Evolutionary conservation across 2,797 vertebrate species (phyloP), one percentile per base, ranked within the genome.

Genomic region (Gallinago nigripennis): DNA sequence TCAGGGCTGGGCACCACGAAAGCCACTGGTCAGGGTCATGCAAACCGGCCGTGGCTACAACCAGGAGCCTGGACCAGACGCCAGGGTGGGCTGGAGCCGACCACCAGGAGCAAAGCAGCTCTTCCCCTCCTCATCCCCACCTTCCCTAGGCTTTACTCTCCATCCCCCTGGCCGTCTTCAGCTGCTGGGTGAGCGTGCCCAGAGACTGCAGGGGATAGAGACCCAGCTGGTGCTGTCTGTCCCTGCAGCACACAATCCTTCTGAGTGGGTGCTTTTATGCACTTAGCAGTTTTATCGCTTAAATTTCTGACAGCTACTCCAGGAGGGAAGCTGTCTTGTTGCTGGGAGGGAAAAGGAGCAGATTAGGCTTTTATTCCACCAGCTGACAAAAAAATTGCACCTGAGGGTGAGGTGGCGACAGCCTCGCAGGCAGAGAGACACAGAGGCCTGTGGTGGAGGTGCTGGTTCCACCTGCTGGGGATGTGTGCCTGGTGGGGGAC

Each of bases 21-120:
- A 83, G 16, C 25, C 39, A 56, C 25, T 1, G 5, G 10, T 11
- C 64, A 51, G 25, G 35, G n/a, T 28, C 9, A 6, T 10, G 8
- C 6, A 54, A 58, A 72, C 9, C 27, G 17, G 8, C 31, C 3
- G 3, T 27, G 43, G 30, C 14, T 35, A 56, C 35, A 57, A 19
- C 0, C 1, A 88, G 70, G n/a, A 79, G 11, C 16, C 12, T 51
- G 61, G 30, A 48, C 27, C 30, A 46, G 53, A 64, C 4, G 2
- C 46, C 28, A 0, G 0, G 35, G 46, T 12, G 0, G 1, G 78
- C 0, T 39, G 65, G 30, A 80, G 10, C 35, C n/a, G 25, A 27
- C 6, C 24, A 33, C 21, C 35, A 39, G 39, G 11, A 84, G 35
- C 37, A 25, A 87, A n/a, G 57, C 27, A 57, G 24, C 24, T 53